Percentiles rank a stretch among this genome's conserved stretches.
These are phyloP conservation scores for Enoplosus armatus DNA, from an alignment of 2,797 vertebrate species.

Conservation along the genomic window DNA sequence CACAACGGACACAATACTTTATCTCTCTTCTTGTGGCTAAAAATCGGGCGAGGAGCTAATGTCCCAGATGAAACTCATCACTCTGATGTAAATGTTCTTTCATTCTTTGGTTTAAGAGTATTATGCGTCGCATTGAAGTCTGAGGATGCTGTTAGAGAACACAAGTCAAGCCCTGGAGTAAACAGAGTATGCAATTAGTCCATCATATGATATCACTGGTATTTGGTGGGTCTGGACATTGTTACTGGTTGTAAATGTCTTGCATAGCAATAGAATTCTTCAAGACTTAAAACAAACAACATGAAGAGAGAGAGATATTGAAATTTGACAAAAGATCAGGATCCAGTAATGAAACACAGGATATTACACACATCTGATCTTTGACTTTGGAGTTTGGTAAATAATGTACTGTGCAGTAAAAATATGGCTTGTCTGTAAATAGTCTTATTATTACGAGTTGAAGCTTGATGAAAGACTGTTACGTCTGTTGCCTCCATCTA, in stretches of 20 bases:
- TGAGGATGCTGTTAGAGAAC: conserved; percentile 24
- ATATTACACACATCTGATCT: conserved; percentile 14
- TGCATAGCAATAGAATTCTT: conserved; percentile 29
- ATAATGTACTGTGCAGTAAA: conserved; percentile 39
- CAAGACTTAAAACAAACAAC: conserved; percentile 28
- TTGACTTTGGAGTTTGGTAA: conserved; percentile 42
- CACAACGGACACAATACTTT: conserved; percentile 54
- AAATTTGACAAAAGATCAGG: conserved; percentile 18
- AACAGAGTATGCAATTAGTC: conserved; percentile 39
- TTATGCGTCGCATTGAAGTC: conserved; percentile 44
- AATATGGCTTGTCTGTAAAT: conserved; percentile 69
- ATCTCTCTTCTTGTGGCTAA: conserved; percentile 62
- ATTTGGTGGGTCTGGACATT: conserved; percentile 39
- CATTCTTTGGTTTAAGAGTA: conserved; percentile 66
- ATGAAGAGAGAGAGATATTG: conserved; percentile 10
- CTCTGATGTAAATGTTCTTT: conserved; percentile 50
- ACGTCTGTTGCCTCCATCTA: conserved; percentile 45
- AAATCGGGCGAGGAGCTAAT: conserved; percentile 25
- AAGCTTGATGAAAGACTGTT: conserved; percentile 55
- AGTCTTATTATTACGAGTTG: conserved; percentile 50
- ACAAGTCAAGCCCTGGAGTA: conserved; percentile 40
- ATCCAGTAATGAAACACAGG: conserved; percentile 38
- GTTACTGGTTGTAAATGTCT: conserved; percentile 48
- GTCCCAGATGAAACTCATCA: conserved; percentile 67
- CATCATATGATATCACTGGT: conserved; percentile 33